phyloP scores from a whole-genome alignment of 2,888 invertebrate genomes.

The Catonia carolina region DNA sequence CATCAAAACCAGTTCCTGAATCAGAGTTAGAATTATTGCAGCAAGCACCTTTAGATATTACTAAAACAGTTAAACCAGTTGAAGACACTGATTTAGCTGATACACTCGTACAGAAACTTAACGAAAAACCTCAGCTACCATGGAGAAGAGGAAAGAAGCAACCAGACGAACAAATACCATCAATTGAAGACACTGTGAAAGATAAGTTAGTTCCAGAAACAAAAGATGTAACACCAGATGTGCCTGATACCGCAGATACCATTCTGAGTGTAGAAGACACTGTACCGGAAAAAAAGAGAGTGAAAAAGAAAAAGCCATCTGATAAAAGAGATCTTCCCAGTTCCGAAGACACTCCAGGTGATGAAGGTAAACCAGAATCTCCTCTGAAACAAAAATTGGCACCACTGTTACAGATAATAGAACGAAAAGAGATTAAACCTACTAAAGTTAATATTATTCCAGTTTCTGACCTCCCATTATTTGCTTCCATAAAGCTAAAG shows the following conservation, averaged over 20 bases:
- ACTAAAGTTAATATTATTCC: conserved; percentile 27
- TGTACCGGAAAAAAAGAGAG: background rate
- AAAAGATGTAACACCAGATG: background rate
- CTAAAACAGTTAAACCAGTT: conserved; percentile 14
- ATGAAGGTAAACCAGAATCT: background rate
- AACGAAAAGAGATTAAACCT: conserved; percentile 28
- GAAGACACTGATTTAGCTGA: conserved; percentile 11
- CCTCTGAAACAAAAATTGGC: conserved; percentile 4
- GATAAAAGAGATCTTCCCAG: conserved; percentile 16
- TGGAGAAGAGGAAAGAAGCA: conserved; percentile 32
- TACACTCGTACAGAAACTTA: conserved; percentile 1
- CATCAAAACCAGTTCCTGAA: conserved; percentile 16
- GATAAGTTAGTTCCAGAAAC: too few relatives aligned
- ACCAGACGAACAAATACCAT: background rate
- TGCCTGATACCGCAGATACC: conserved; percentile 13
- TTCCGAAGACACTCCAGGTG: background rate
- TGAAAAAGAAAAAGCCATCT: conserved; percentile 8
- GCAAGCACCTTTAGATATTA: conserved; percentile 3
- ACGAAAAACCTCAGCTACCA: conserved; percentile 33
- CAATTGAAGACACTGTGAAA: background rate
- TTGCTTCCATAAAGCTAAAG: conserved; percentile 50
- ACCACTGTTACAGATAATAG: conserved; percentile 21
- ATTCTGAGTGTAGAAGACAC: conserved; percentile 17
- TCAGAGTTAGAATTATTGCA: conserved; percentile 18
- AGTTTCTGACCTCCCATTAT: conserved; percentile 49